Evolutionary conservation across 1,140 invertebrate genomes (phyloP).

Genomic region (Drosophila mojavensis): DNA sequence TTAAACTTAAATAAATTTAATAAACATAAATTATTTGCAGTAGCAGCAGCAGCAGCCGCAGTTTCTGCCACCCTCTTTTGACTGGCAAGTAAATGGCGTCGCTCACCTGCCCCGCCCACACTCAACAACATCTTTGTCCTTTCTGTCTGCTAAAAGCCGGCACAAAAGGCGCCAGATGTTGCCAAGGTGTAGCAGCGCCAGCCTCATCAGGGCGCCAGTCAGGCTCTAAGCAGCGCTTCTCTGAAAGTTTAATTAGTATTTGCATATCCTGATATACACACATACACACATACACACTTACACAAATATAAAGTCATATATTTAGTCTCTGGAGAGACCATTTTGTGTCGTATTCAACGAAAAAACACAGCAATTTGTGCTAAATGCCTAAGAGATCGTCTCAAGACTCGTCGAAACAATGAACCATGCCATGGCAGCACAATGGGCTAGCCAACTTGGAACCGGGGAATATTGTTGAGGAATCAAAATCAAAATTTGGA

Average conservation of each 20-base stretch:
- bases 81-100: slow-evolving; percentile 68
- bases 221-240: slow-evolving; percentile 70
- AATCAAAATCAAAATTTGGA: slow-evolving; percentile 25
- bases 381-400: slow-evolving; percentile 68
- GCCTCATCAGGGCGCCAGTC: slow-evolving; percentile 43
- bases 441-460: slow-evolving; percentile 24
- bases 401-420: slow-evolving; percentile 32
- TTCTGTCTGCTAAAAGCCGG: slow-evolving; percentile 62
- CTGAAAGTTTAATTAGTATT: slow-evolving; percentile 79
- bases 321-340: slow-evolving; percentile 47
- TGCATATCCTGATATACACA: slow-evolving; percentile 54
- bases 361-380: slow-evolving; percentile 68
- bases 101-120: slow-evolving; percentile 57
- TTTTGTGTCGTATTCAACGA: slow-evolving; percentile 45
- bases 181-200: slow-evolving; percentile 27
- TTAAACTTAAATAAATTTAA: slow-evolving; percentile 84
- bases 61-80: slow-evolving; percentile 50
- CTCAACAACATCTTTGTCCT: slow-evolving; percentile 10
- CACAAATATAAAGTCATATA: background rate
- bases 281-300: background rate
- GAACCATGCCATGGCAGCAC: slow-evolving; percentile 6
- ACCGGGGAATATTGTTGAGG: slow-evolving; percentile 45
- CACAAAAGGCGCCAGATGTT: slow-evolving; percentile 74
- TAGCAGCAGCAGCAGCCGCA: slow-evolving; percentile 34
- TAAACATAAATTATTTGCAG: slow-evolving; percentile 83